These are phyloP conservation scores for Drosophila peninsularis DNA, from an alignment of 2,888 invertebrate genomes.

Conservation along the genomic window DNA sequence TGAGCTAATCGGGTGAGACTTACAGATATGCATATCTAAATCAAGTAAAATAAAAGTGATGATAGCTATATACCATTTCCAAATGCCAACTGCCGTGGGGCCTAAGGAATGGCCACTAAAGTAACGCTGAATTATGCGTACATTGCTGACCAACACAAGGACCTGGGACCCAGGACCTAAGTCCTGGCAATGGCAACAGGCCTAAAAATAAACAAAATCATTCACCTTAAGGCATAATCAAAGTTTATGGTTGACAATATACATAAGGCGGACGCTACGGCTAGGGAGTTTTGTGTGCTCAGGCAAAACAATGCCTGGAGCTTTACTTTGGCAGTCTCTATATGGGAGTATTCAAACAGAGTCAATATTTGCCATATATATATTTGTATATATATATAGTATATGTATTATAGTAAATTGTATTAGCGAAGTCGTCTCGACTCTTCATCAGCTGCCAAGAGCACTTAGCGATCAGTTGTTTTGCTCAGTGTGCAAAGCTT, in stretches of 20 bases:
- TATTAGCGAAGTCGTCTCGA: neutral
- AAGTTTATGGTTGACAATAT: conserved; percentile 76
- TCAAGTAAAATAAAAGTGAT: conserved; percentile 53
- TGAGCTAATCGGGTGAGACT: conserved; percentile 61
- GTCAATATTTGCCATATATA: conserved; percentile 45
- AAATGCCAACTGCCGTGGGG: conserved; percentile 42
- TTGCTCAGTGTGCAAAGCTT: conserved; percentile 2
- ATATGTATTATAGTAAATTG: conserved; percentile 13
- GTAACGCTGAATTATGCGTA: conserved; percentile 57
- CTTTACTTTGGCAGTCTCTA: conserved; percentile 10
- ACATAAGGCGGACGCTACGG: conserved; percentile 39
- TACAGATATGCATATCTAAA: conserved; percentile 40
- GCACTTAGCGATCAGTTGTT: neutral
- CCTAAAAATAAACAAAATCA: conserved; percentile 79
- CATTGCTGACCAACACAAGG: conserved; percentile 27
- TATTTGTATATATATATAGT: neutral
- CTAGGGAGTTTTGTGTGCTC: conserved; percentile 21
- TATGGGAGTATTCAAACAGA: conserved; percentile 24
- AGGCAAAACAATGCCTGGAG: conserved; percentile 21
- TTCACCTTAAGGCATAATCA: conserved; percentile 80
- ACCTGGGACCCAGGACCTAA: conserved; percentile 20
- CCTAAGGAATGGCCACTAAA: conserved; percentile 20
- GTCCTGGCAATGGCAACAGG: conserved; percentile 15
- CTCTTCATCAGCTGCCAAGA: neutral
- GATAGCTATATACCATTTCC: conserved; percentile 5